Percentiles rank a stretch among this genome's conserved stretches.
These are phyloP conservation scores for Tachyglossus aculeatus DNA, from an alignment of 2,797 vertebrate genomes.

Conservation along the genomic window DNA sequence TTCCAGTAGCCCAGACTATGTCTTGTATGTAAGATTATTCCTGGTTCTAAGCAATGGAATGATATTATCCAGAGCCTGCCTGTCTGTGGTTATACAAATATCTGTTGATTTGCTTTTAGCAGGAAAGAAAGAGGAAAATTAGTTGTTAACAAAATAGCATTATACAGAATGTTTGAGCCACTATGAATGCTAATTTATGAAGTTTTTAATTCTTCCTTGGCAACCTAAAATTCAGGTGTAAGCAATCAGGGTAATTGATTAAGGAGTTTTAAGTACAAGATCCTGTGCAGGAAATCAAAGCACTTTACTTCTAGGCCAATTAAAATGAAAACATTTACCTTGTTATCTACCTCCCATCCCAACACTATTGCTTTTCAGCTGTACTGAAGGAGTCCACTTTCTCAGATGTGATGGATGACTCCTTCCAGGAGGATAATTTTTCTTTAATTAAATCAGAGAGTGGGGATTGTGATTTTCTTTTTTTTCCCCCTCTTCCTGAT, in stretches of 20 bases:
- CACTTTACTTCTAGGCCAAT: not conserved
- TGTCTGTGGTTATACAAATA: not conserved
- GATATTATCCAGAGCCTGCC: not conserved
- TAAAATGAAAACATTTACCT: not conserved
- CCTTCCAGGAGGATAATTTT: not conserved
- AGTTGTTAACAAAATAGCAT: no score
- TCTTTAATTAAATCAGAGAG: no score
- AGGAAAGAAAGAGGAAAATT: no score
- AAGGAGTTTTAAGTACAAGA: no score
- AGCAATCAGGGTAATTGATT: no score
- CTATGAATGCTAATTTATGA: no score
- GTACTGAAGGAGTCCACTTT: not conserved
- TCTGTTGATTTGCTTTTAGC: not conserved
- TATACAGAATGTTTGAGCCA: no score
- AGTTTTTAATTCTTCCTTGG: no score
- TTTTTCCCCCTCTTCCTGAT: no score
- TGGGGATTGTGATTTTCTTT: no score
- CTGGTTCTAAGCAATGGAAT: not conserved
- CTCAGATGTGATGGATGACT: constrained; percentile 12
- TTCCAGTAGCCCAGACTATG: not conserved
- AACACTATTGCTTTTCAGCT: not conserved
- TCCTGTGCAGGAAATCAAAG: no score
- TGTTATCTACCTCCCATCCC: not conserved
- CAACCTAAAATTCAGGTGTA: no score
- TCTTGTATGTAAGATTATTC: not conserved